Evolutionary conservation across 2,888 invertebrate species (phyloP).

Genomic region (Sisyra terminalis): DNA sequence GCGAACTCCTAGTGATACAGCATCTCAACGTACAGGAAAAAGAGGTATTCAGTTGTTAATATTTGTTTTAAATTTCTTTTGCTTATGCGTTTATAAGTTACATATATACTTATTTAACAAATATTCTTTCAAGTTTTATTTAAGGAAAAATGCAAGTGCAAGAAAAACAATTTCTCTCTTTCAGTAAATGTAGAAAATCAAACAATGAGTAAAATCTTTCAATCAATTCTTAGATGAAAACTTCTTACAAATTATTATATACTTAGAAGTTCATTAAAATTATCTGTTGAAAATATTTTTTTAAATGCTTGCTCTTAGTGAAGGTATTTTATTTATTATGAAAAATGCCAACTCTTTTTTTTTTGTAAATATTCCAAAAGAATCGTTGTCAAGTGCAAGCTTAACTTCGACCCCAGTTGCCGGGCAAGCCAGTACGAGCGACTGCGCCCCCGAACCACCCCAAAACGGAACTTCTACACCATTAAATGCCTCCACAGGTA

Average conservation of each 20-base stretch:
- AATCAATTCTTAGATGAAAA: no score
- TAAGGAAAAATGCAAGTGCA: no score
- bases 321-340: background rate
- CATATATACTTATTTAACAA: no score
- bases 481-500: conserved; percentile 15
- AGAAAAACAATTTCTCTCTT: no score
- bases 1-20: conserved; percentile 27
- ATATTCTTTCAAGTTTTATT: no score
- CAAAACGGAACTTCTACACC: conserved; percentile 17
- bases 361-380: conserved; percentile 12
- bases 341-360: background rate
- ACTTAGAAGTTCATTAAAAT: no score
- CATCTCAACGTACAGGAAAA: conserved; percentile 19
- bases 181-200: no score
- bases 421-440: conserved; percentile 19
- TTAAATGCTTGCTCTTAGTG: background rate
- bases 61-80: background rate
- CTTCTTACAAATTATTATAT: no score
- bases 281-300: background rate
- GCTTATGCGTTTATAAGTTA: no score
- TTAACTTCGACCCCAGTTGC: conserved; percentile 25
- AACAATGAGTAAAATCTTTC: no score
- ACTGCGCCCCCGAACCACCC: conserved; percentile 17
- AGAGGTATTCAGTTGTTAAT: background rate
- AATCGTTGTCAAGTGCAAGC: conserved; percentile 24